Evolutionary conservation across 2,113 vertebrate species (phyloP).

Genomic region (Thinocorus orbignyianus): DNA sequence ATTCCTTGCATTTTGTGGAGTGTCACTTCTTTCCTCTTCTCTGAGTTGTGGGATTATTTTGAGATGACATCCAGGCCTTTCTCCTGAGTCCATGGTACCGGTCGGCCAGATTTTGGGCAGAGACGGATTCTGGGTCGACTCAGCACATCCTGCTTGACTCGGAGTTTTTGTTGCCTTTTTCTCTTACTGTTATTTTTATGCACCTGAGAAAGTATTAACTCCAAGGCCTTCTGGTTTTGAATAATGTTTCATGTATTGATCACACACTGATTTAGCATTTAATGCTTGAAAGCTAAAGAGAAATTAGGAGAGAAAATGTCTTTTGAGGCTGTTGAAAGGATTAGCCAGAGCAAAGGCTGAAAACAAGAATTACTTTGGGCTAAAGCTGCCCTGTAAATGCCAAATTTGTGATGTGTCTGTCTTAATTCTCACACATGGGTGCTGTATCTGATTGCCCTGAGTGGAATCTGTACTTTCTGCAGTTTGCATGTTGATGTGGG

Average conservation of each 20-base stretch:
- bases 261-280: neutral
- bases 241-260: neutral
- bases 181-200: neutral
- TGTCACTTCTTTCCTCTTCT: neutral
- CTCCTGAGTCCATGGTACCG: rapidly evolving
- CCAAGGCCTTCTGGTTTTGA: neutral
- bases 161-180: neutral
- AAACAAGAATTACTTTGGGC: neutral
- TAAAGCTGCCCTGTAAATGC: neutral
- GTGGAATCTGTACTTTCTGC: neutral
- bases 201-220: neutral
- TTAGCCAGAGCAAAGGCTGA: neutral
- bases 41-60: neutral
- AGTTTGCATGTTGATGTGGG: neutral
- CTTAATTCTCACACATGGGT: neutral
- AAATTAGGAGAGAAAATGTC: neutral
- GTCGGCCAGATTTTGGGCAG: neutral
- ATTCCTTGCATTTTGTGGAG: neutral
- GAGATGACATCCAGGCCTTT: neutral
- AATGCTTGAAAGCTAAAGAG: neutral
- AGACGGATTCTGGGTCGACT: rapidly evolving
- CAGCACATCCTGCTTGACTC: neutral
- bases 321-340: neutral
- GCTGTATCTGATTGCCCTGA: neutral
- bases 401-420: neutral